phyloP scores from a whole-genome alignment of 1,140 invertebrate species.

The Colletes gigas region DNA sequence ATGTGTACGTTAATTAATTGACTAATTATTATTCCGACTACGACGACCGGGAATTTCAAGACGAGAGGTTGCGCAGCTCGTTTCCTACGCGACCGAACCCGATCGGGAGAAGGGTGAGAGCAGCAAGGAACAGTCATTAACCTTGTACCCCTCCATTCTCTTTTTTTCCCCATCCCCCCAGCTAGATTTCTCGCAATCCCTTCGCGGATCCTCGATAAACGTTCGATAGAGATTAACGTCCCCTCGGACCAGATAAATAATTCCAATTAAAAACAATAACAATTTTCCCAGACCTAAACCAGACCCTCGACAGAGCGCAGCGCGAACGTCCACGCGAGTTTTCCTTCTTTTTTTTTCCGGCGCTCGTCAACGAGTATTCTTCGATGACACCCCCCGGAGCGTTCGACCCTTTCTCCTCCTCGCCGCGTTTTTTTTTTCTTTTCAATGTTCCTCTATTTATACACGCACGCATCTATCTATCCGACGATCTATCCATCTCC shows the following conservation, averaged over 20 bases:
- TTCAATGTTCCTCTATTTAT: not conserved
- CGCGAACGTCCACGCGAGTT: not conserved
- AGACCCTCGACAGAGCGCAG: not conserved
- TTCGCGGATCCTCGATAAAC: not conserved
- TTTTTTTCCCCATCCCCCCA: conserved; percentile 18
- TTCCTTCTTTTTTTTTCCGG: not conserved
- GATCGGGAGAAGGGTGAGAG: conserved; percentile 25
- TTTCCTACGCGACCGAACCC: conserved; percentile 40
- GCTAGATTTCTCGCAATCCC: not conserved
- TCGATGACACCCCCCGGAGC: not conserved
- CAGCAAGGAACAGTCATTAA: conserved; percentile 71
- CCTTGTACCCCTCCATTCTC: conserved; percentile 46
- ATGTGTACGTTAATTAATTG: conserved; percentile 80
- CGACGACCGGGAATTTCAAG: conserved; percentile 60
- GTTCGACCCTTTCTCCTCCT: not conserved
- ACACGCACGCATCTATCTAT: not conserved
- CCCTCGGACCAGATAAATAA: too few species aligned
- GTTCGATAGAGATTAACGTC: not conserved
- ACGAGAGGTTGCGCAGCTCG: conserved; percentile 37
- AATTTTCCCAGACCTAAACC: too few species aligned
- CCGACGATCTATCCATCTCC: conserved; percentile 10
- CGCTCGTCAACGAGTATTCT: not conserved
- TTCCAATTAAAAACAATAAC: too few species aligned
- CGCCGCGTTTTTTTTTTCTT: not conserved
- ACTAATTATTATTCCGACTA: conserved; percentile 79